Base-by-base conservation (phyloP, 2,113 vertebrate species). In the Macroglossus sobrinus region DNA sequence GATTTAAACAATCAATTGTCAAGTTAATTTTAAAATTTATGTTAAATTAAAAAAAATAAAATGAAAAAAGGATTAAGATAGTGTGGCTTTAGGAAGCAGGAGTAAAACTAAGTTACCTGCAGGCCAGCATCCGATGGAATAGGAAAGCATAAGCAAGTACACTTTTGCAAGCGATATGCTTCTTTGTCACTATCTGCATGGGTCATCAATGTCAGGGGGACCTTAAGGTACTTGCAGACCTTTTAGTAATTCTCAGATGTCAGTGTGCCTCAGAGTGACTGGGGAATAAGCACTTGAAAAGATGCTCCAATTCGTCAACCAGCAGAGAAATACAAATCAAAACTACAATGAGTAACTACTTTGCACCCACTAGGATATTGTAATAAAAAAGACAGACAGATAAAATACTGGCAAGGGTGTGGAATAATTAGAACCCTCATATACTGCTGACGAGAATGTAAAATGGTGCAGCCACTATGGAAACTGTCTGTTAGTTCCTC, bases 201-300 rank as follows among this genome's bases (percentile, higher is more conserved):
- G 35, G 5, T 89, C 53, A 68, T 75, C 91, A 84, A 79, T 72
- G 40, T 87, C 40, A 68, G 74, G 89, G 33, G 71, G 43, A 66
- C 45, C 18, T 89, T 92, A n/a, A 71, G 30, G 12, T 80, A 92
- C 64, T 86, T 95, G 57, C 3, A 85, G 53, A 94, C 22, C 30
- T 84, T 79, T 79, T 88, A 82, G 13, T 81, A 28, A 21, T 94
- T 94, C 45, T 89, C 88, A 92, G 15, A 76, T 26, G 85, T 93
- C 30, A 53, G 19, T 74, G 13, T 91, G 19, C 72, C 64, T 95
- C 72, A 89, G 15, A 93, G 85, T 93, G 45, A 47, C 91, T 95
- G 55, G 38, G 30, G 38, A 88, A 28, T 79, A 92, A 93, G 53
- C 22, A 81, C 33, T 89, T 80, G 43, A 91, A 95, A 75, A 80